A percentile compares a stretch with the other conserved stretches of the same genome.
Evolutionary conservation across 1,140 invertebrate species (phyloP).

Genomic region (Drosophila murphyi): DNA sequence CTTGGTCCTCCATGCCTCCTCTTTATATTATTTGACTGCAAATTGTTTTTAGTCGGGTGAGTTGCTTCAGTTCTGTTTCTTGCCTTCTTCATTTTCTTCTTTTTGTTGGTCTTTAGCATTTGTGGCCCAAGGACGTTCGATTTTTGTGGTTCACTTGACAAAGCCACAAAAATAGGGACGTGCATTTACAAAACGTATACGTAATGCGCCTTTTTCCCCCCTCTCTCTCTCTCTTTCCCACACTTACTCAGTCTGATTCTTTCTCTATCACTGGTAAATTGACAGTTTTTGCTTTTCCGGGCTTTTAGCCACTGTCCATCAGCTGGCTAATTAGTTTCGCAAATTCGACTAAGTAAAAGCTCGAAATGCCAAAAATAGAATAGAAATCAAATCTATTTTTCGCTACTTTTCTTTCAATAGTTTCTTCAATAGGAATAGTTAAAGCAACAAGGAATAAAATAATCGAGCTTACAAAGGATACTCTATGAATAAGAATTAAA

Average conservation of each 20-base stretch:
- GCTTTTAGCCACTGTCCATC: background rate
- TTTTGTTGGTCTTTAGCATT: conserved; percentile 17
- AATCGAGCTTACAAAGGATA: no score
- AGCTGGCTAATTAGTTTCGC: background rate
- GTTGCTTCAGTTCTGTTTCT: conserved; percentile 2
- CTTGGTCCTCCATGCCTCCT: conserved; percentile 7
- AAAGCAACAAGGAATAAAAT: no score
- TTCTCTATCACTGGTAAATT: background rate
- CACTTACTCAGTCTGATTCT: background rate
- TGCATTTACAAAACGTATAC: conserved; percentile 51
- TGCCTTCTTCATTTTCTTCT: background rate
- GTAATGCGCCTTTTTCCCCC: conserved; percentile 34
- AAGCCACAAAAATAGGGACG: conserved; percentile 44
- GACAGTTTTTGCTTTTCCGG: conserved; percentile 4
- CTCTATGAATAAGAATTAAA: background rate
- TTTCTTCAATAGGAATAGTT: background rate
- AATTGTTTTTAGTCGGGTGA: conserved; percentile 64
- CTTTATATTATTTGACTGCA: conserved; percentile 63
- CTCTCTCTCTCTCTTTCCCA: background rate
- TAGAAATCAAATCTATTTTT: background rate
- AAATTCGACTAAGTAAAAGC: background rate
- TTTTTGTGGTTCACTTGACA: conserved; percentile 65
- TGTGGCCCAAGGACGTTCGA: conserved; percentile 75
- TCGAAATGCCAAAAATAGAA: background rate
- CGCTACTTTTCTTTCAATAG: background rate